These are phyloP conservation scores for Bos taurus DNA, from an alignment of 2,113 vertebrate genomes.

Conservation along the genomic window DNA sequence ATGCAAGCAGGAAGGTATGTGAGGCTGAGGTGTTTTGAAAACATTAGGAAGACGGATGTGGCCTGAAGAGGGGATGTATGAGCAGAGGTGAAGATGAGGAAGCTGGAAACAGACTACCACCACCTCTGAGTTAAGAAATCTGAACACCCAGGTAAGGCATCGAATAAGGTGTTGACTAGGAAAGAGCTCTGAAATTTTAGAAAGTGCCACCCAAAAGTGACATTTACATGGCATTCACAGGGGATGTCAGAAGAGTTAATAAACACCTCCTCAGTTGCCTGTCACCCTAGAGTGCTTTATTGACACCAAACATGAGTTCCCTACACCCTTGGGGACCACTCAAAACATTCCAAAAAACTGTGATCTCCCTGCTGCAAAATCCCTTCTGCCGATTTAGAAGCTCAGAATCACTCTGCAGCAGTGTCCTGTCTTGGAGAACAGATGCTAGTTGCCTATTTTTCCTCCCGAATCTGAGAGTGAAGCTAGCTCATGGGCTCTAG, in stretches of 20 bases:
- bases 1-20: not conserved
- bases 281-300: not conserved
- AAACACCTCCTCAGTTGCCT: not conserved
- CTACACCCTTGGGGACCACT: not conserved
- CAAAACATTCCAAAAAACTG: not conserved
- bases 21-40: not conserved
- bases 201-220: not conserved
- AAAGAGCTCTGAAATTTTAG: not conserved
- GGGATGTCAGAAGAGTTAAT: not conserved
- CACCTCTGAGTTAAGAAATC: not conserved
- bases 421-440: not conserved
- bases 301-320: not conserved
- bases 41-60: not conserved
- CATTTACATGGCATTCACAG: not conserved
- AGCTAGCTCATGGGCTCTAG: not conserved
- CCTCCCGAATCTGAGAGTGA: not conserved
- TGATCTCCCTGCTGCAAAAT: not conserved
- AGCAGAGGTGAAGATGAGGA: not conserved
- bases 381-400: not conserved
- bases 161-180: accelerated
- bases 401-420: not conserved
- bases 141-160: not conserved
- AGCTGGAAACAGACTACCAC: not conserved
- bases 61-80: not conserved
- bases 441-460: not conserved